Conservation (phyloP, 2,797 vertebrate species). For the Acanthornis magna region DNA sequence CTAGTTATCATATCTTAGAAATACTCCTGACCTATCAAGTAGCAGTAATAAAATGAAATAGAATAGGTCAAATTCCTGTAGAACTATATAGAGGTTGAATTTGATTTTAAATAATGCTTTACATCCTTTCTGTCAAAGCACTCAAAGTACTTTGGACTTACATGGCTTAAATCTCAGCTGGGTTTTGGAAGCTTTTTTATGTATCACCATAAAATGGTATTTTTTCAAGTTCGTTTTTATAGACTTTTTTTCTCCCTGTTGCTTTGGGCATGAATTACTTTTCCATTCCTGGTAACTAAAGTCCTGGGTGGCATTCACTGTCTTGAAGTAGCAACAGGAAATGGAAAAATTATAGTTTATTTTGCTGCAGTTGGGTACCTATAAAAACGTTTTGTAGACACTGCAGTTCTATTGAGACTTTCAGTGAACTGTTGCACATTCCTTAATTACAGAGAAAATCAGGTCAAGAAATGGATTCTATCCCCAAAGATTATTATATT, state of each 20-base stretch:
- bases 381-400: neutral
- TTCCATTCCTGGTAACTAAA: conserved; percentile 36
- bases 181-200: conserved; percentile 27
- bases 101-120: conserved; percentile 37
- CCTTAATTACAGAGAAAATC: conserved; percentile 52
- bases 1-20: neutral
- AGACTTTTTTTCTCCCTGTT: neutral
- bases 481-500: conserved; percentile 14
- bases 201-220: neutral
- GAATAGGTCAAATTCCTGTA: conserved; percentile 1
- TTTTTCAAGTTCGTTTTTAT: conserved; percentile 21
- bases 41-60: neutral
- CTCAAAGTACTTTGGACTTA: conserved; percentile 28
- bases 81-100: neutral
- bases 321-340: conserved; percentile 25
- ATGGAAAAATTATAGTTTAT: conserved; percentile 28
- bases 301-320: conserved; percentile 20
- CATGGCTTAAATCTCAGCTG: conserved; percentile 33
- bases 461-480: conserved; percentile 37
- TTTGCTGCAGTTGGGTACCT: neutral
- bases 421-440: neutral
- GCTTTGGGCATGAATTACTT: conserved; percentile 47
- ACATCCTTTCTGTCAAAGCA: conserved; percentile 32
- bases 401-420: neutral
- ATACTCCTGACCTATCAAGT: neutral